These are phyloP conservation scores for Epirrhoe tristata DNA, from an alignment of 2,888 invertebrate genomes.

Conservation along the genomic window DNA sequence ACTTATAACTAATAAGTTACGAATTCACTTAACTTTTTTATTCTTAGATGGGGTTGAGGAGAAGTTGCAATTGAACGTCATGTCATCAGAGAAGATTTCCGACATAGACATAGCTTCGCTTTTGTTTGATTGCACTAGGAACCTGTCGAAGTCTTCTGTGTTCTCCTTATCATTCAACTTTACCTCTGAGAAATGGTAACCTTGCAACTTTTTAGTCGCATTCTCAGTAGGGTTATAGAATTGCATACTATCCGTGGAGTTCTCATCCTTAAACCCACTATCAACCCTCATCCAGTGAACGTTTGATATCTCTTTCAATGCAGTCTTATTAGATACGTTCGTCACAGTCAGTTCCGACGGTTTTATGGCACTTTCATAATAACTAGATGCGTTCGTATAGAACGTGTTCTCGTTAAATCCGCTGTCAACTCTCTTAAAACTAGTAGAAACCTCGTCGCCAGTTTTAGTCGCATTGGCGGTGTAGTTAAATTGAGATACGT, in stretches of 20 bases:
- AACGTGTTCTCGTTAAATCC: constrained; percentile 79
- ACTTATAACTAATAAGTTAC: constrained; percentile 41
- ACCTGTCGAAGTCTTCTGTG: constrained; percentile 64
- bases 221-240: constrained; percentile 63
- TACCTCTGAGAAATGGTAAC: constrained; percentile 62
- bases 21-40: constrained; percentile 69
- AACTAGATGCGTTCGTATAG: constrained; percentile 75
- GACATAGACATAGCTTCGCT: constrained; percentile 78
- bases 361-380: constrained; percentile 82
- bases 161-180: constrained; percentile 73
- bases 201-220: constrained; percentile 55
- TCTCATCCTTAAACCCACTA: constrained; percentile 81
- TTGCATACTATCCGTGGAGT: constrained; percentile 70
- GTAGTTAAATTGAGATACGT: constrained; percentile 64
- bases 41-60: constrained; percentile 81
- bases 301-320: constrained; percentile 77
- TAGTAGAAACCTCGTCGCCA: constrained; percentile 62
- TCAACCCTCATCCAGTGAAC: constrained; percentile 79
- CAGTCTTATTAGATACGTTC: constrained; percentile 62
- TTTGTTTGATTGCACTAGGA: constrained; percentile 61
- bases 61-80: constrained; percentile 78
- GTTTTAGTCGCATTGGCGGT: constrained; percentile 58
- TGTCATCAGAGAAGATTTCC: constrained; percentile 75
- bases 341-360: constrained; percentile 79
- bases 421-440: constrained; percentile 76